Percentiles rank a stretch among this genome's conserved stretches.
Conservation (phyloP, 2,113 vertebrate genomes). For the Pelobates fuscus region DNA sequence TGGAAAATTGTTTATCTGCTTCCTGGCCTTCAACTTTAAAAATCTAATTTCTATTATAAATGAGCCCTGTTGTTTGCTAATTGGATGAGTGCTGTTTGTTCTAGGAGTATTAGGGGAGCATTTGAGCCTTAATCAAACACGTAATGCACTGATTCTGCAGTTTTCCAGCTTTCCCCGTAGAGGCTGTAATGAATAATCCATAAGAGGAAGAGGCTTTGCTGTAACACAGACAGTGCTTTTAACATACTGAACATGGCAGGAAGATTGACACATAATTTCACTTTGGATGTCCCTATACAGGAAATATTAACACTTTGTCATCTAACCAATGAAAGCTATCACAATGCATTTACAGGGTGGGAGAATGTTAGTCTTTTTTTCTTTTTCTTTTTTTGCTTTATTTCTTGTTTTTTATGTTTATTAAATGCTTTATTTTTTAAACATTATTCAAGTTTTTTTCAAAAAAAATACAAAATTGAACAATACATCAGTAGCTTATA, state of each 20-base stretch:
- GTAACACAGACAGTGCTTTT: background rate
- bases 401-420: too few relatives aligned
- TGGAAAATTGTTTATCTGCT: conserved; percentile 24
- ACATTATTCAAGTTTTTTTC: too few relatives aligned
- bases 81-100: conserved; percentile 43
- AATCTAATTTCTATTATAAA: conserved; percentile 35
- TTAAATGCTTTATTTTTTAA: too few relatives aligned
- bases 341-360: background rate
- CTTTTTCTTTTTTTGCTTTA: background rate
- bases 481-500: too few relatives aligned
- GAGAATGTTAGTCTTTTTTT: background rate
- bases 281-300: background rate
- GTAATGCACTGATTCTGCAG: background rate
- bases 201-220: conserved; percentile 2
- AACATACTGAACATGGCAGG: conserved; percentile 9
- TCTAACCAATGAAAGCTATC: background rate
- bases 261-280: background rate
- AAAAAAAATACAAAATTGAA: too few relatives aligned
- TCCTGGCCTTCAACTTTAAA: conserved; percentile 35
- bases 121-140: background rate
- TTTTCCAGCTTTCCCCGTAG: conserved; percentile 1
- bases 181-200: background rate
- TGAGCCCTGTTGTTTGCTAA: conserved; percentile 43
- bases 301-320: background rate
- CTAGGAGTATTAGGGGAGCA: conserved; percentile 33